Percentiles rank a stretch among this genome's conserved stretches.
Evolutionary conservation across 2,888 invertebrate species (phyloP).

Genomic region (Theretra japonica): DNA sequence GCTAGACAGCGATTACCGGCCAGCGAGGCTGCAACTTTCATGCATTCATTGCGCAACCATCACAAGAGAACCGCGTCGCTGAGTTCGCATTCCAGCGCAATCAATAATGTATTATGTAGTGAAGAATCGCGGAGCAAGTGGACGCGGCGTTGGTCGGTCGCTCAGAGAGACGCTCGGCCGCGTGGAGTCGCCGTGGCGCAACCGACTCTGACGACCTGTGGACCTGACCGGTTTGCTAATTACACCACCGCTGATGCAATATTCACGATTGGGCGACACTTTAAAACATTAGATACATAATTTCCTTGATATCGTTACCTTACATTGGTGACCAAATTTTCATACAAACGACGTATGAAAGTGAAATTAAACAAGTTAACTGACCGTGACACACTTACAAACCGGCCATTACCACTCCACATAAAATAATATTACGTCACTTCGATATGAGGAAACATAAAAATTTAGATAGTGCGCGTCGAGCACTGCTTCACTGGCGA

Average conservation of each 20-base stretch:
- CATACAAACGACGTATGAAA: slow-evolving; percentile 21
- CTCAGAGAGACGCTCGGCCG: too few relatives aligned
- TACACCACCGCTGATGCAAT: slow-evolving; percentile 8
- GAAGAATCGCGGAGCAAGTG: too few relatives aligned
- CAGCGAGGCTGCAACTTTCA: slow-evolving; percentile 12
- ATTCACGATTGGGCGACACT: slow-evolving; percentile 7
- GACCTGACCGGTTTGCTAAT: slow-evolving; percentile 8
- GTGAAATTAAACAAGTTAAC: slow-evolving; percentile 19
- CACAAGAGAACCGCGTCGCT: neutral
- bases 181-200: slow-evolving; percentile 7
- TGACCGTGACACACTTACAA: slow-evolving; percentile 22
- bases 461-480: neutral
- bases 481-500: neutral
- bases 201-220: neutral
- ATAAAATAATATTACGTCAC: slow-evolving; percentile 17
- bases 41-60: slow-evolving; percentile 16
- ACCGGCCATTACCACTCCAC: slow-evolving; percentile 16
- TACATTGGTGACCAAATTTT: slow-evolving; percentile 16
- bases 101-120: slow-evolving; percentile 3
- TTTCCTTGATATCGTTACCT: slow-evolving; percentile 21
- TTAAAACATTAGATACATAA: slow-evolving; percentile 22
- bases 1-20: slow-evolving; percentile 4
- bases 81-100: neutral
- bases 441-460: neutral
- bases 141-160: neutral